Evolutionary conservation across 2,888 invertebrate species (phyloP).

Genomic region (Bugula neritina): DNA sequence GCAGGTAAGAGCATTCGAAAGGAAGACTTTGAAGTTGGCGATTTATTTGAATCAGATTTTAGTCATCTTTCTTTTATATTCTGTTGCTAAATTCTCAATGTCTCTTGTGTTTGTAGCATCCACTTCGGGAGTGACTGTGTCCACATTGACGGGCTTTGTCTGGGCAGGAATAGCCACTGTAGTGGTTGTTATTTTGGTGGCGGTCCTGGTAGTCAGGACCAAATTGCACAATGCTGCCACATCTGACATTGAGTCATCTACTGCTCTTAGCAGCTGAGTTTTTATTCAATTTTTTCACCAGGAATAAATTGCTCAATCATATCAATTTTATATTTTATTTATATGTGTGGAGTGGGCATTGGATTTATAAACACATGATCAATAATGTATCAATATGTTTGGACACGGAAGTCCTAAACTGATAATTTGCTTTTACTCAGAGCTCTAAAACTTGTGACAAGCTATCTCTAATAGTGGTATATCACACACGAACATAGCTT

Average conservation of each 20-base stretch:
- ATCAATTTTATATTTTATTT: background rate
- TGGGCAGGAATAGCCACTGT: conserved; percentile 8
- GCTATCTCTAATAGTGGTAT: no score
- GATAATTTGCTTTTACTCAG: no score
- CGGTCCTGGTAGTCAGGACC: conserved; percentile 4
- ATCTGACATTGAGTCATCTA: background rate
- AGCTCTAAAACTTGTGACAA: no score
- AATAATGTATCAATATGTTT: background rate
- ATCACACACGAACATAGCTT: no score
- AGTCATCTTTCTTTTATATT: no score
- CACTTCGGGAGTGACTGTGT: background rate
- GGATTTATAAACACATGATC: background rate
- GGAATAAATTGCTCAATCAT: conserved; percentile 22
- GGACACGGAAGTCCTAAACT: no score
- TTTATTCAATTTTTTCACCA: background rate
- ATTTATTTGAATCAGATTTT: no score
- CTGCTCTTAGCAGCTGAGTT: background rate
- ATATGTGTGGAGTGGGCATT: background rate
- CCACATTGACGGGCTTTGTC: conserved; percentile 20
- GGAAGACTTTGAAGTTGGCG: no score
- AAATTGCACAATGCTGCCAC: background rate
- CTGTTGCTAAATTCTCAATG: no score
- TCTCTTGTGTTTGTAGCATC: background rate
- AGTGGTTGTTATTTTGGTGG: conserved; percentile 17
- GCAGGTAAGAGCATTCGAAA: background rate